Evolutionary conservation across 1,140 invertebrate genomes (phyloP).

Genomic region (Campoletis sonorensis): DNA sequence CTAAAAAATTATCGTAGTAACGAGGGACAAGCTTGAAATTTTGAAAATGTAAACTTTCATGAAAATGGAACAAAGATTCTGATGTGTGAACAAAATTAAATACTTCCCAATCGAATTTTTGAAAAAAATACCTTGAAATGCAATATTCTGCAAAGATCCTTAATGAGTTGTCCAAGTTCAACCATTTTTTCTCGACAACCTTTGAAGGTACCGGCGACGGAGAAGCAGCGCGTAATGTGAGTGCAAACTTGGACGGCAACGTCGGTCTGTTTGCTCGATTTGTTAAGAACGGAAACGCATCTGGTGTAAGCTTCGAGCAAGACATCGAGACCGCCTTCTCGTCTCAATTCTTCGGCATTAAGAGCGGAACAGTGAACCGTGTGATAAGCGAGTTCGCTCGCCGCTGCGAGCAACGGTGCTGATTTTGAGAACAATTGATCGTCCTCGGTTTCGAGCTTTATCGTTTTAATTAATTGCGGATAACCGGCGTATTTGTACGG

Average conservation of each 20-base stretch:
- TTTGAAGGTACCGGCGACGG: slow-evolving; percentile 95
- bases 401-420: slow-evolving; percentile 90
- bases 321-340: slow-evolving; percentile 94
- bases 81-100: too few species aligned
- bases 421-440: slow-evolving; percentile 95
- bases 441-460: slow-evolving; percentile 94
- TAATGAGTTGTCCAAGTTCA: slow-evolving; percentile 89
- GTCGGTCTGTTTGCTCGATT: slow-evolving; percentile 87
- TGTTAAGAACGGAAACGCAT: slow-evolving; percentile 92
- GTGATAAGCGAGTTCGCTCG: slow-evolving; percentile 96
- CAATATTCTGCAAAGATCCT: slow-evolving; percentile 92
- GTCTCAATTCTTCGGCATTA: slow-evolving; percentile 97
- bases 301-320: slow-evolving; percentile 92
- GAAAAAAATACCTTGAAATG: slow-evolving; percentile 88
- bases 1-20: too few species aligned
- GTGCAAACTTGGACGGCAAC: slow-evolving; percentile 95
- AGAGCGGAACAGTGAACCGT: slow-evolving; percentile 97
- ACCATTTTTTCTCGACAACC: slow-evolving; percentile 92
- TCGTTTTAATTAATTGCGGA: slow-evolving; percentile 97
- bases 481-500: slow-evolving; percentile 99
- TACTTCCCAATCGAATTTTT: too few species aligned
- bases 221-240: slow-evolving; percentile 94
- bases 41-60: too few species aligned
- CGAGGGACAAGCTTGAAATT: too few species aligned
- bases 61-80: too few species aligned